A percentile compares a stretch with the other conserved stretches of the same genome.
Evolutionary conservation across 2,113 vertebrate genomes (phyloP).

Genomic region (Hydrochoerus hydrochaeris): DNA sequence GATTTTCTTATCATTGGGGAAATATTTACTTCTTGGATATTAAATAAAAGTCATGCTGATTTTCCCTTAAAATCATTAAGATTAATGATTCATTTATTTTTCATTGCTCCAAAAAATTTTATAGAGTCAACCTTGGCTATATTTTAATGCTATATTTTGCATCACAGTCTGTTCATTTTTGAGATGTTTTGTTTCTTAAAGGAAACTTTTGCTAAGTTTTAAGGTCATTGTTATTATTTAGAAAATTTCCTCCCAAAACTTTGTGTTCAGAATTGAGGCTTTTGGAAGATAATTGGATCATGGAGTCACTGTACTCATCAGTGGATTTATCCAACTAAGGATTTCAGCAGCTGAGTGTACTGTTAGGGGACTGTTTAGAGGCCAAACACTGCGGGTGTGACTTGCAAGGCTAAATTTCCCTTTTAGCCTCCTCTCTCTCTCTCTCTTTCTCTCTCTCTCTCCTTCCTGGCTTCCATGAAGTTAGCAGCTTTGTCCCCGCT

Average conservation of each 20-base stretch:
- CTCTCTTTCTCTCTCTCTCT: background rate
- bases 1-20: background rate
- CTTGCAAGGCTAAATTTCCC: background rate
- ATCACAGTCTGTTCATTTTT: background rate
- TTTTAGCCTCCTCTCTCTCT: background rate
- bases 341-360: background rate
- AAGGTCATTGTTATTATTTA: background rate
- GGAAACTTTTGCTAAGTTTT: background rate
- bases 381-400: background rate
- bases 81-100: background rate
- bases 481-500: background rate
- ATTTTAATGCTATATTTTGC: background rate
- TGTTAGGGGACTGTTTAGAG: background rate
- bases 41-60: conserved; percentile 3
- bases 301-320: background rate
- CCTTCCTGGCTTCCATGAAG: background rate
- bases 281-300: background rate
- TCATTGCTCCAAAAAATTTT: background rate
- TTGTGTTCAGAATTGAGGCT: background rate
- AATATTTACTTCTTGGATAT: background rate
- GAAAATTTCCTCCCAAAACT: background rate
- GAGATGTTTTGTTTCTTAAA: background rate
- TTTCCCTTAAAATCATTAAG: background rate
- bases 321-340: background rate
- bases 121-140: background rate